phyloP scores from a whole-genome alignment of 2,113 vertebrate genomes.

The Gobio gobio region DNA sequence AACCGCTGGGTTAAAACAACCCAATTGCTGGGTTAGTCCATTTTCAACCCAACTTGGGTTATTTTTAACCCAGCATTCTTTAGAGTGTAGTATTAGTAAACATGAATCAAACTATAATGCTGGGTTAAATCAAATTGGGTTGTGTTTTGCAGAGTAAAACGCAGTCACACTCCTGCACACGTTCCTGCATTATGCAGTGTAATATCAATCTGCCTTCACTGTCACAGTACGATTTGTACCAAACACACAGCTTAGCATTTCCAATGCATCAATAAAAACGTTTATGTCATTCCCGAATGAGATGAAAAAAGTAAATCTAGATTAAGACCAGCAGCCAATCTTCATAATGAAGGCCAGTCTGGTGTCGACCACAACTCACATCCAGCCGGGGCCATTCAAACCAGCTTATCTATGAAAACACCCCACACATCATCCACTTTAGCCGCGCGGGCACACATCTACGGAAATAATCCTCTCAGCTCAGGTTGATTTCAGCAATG shows the following conservation, averaged over 20 bases:
- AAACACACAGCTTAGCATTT: constrained; percentile 18
- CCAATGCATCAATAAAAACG: constrained; percentile 11
- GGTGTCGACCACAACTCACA: neutral
- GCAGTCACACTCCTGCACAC: neutral
- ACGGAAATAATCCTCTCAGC: constrained; percentile 33
- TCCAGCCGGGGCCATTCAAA: neutral
- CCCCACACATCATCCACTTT: neutral
- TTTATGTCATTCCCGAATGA: constrained; percentile 15
- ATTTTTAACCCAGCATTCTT: no score
- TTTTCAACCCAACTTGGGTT: no score
- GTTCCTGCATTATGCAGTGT: neutral
- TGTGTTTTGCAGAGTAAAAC: neutral
- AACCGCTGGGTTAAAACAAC: no score
- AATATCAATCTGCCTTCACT: neutral
- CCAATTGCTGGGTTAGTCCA: no score
- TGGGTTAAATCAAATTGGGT: no score
- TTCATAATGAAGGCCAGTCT: constrained; percentile 43
- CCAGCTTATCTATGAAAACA: constrained; percentile 26
- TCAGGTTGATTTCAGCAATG: constrained; percentile 23
- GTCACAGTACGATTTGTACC: neutral
- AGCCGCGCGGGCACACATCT: neutral
- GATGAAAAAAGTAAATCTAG: constrained; percentile 14
- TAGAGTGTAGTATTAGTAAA: no score
- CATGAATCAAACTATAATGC: no score
- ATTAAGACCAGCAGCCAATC: constrained; percentile 34